phyloP scores from a whole-genome alignment of 2,888 invertebrate genomes.

The Falcaria lacertinaria region DNA sequence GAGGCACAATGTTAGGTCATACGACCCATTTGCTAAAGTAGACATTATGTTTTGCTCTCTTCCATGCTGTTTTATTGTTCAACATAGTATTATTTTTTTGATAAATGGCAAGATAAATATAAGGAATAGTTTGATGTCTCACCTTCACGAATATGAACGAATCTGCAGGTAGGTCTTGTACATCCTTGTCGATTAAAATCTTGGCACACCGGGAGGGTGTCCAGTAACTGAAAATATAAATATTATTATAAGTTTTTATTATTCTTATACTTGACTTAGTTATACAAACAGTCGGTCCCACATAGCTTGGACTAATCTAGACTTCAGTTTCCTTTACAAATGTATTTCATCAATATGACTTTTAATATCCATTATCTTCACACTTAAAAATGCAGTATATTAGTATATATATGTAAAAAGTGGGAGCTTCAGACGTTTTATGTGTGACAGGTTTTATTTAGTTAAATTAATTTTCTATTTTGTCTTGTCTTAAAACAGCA shows the following conservation, averaged over 20 bases:
- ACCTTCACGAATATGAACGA: constrained; percentile 99
- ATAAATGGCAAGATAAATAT: background rate
- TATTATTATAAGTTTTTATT: constrained; percentile 50
- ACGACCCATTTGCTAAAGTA: background rate
- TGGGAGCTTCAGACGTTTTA: no score
- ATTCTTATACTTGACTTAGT: constrained; percentile 25
- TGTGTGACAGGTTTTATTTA: no score
- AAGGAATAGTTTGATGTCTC: constrained; percentile 47
- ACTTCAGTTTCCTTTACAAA: constrained; percentile 3
- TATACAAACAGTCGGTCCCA: constrained; percentile 46
- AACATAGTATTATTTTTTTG: background rate
- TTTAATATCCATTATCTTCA: no score
- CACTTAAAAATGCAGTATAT: no score
- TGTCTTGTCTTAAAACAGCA: no score
- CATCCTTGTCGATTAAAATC: constrained; percentile 99
- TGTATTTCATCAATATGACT: no score
- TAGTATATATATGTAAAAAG: no score
- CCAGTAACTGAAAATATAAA: constrained; percentile 95
- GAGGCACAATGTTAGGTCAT: constrained; percentile 14
- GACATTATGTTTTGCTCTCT: background rate
- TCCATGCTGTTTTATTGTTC: background rate
- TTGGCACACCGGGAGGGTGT: constrained; percentile 99
- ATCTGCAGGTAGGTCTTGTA: constrained; percentile 98
- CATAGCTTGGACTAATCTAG: constrained; percentile 20
- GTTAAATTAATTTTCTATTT: no score